These are phyloP conservation scores for Gasterosteus aculeatus DNA, from an alignment of 2,113 vertebrate species.

Conservation along the genomic window DNA sequence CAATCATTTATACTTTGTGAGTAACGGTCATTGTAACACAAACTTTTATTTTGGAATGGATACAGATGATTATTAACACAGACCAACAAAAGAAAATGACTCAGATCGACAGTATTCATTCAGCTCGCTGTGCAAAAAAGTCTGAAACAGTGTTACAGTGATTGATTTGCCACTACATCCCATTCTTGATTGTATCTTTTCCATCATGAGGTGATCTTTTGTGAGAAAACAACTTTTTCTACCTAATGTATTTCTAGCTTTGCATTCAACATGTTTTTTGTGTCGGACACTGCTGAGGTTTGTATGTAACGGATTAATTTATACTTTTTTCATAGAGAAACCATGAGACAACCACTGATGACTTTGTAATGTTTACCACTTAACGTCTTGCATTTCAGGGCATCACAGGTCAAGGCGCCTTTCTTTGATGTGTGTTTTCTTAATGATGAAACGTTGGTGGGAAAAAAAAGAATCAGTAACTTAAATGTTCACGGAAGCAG, in stretches of 20 bases:
- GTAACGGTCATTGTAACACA: conserved; percentile 8
- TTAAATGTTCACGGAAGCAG: conserved; percentile 76
- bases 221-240: conserved; percentile 59
- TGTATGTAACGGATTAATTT: conserved; percentile 74
- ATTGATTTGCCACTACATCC: conserved; percentile 58
- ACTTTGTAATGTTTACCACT: conserved; percentile 76
- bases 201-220: conserved; percentile 62
- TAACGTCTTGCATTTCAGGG: conserved; percentile 73
- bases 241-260: conserved; percentile 71
- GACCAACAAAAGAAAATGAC: conserved; percentile 5
- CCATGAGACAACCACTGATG: conserved; percentile 71
- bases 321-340: conserved; percentile 72
- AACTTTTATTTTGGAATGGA: conserved; percentile 37
- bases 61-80: not conserved
- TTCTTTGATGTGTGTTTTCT: conserved; percentile 71
- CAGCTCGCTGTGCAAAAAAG: conserved; percentile 42
- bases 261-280: conserved; percentile 55
- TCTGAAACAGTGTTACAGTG: conserved; percentile 42
- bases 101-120: conserved; percentile 47
- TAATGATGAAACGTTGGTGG: conserved; percentile 60
- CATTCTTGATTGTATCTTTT: conserved; percentile 73
- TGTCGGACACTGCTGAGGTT: conserved; percentile 65
- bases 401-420: conserved; percentile 67
- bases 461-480: conserved; percentile 38
- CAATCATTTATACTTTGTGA: conserved; percentile 11